These are phyloP conservation scores for Craterocephalus amniculus DNA, from an alignment of 2,797 vertebrate genomes.

Conservation along the genomic window DNA sequence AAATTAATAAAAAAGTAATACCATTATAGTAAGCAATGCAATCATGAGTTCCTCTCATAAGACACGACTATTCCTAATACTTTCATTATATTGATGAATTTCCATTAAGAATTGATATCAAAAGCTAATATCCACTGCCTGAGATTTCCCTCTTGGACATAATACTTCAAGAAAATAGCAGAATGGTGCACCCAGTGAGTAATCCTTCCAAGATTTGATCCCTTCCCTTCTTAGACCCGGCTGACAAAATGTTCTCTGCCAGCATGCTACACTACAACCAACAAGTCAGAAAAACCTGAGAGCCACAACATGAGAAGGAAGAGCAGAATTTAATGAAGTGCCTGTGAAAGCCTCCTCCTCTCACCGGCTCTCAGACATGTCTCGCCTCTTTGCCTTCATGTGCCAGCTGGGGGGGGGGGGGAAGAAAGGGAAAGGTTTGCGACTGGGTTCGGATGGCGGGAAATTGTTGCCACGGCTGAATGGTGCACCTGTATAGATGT, in stretches of 20 bases:
- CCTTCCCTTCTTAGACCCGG: neutral
- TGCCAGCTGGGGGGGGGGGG: slow-evolving; percentile 21
- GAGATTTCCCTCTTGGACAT: neutral
- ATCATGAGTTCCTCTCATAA: slow-evolving; percentile 18
- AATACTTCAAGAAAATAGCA: neutral
- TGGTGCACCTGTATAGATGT: slow-evolving; percentile 44
- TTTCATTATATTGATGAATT: slow-evolving; percentile 10
- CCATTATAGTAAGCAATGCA: slow-evolving; percentile 22
- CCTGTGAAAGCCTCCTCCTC: slow-evolving; percentile 28
- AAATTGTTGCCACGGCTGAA: slow-evolving; percentile 60
- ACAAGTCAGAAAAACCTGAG: slow-evolving; percentile 32
- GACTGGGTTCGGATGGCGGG: slow-evolving; percentile 40
- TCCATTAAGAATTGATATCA: slow-evolving; percentile 34
- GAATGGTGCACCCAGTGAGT: neutral
- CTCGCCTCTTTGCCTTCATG: slow-evolving; percentile 32
- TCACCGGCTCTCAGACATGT: slow-evolving; percentile 31
- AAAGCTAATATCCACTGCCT: slow-evolving; percentile 13
- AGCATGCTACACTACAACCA: neutral
- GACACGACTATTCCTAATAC: neutral
- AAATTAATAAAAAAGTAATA: slow-evolving; percentile 34
- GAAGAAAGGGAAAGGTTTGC: slow-evolving; percentile 35
- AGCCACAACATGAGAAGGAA: slow-evolving; percentile 34
- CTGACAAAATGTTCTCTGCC: slow-evolving; percentile 21
- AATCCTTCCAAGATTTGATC: neutral
- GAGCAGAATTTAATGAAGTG: slow-evolving; percentile 60